Conservation (phyloP, 2,113 vertebrate species). For the Sclerurus mexicanus region DNA sequence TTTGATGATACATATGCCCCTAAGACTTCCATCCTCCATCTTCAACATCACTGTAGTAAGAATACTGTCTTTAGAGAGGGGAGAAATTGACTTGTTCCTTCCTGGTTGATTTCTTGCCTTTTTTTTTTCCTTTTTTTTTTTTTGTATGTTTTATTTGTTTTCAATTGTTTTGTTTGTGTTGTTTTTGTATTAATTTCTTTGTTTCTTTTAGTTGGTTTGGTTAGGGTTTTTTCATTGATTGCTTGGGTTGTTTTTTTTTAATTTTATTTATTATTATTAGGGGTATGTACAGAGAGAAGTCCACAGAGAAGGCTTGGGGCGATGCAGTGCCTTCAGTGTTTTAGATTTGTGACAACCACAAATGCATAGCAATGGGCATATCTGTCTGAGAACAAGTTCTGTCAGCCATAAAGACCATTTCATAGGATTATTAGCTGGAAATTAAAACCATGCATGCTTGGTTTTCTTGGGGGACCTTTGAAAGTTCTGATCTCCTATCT, state of each 20-base stretch:
- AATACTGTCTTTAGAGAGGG: not conserved
- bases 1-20: not conserved
- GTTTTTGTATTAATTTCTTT: not conserved
- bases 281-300: not conserved
- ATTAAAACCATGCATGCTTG: not conserved
- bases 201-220: not conserved
- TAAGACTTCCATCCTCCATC: not conserved
- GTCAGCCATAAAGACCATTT: not conserved
- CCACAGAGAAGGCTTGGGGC: not conserved
- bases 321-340: not conserved
- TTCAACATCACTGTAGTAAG: not conserved
- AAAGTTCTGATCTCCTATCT: not conserved
- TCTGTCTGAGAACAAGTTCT: not conserved
- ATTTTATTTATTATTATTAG: not conserved
- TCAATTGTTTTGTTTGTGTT: not conserved
- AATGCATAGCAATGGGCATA: rapidly evolving
- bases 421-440: not conserved
- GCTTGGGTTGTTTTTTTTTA: not conserved
- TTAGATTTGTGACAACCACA: not conserved
- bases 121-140: not conserved
- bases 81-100: not conserved
- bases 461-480: not conserved
- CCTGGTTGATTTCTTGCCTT: not conserved
- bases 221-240: not conserved
- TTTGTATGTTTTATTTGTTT: not conserved